phyloP scores from a whole-genome alignment of 2,113 vertebrate species.

The Sakesphorus luctuosus region DNA sequence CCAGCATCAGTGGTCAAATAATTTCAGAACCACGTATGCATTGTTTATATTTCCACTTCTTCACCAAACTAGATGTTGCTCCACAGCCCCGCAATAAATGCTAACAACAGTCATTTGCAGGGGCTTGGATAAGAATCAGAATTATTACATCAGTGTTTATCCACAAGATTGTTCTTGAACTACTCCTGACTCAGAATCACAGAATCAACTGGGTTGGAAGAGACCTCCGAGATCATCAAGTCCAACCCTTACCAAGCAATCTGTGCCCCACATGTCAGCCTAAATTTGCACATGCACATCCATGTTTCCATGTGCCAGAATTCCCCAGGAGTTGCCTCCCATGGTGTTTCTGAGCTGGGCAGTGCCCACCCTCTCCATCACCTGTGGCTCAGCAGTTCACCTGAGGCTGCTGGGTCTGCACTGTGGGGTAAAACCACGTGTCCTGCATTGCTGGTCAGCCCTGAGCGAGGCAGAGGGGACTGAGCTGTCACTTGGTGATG shows the following conservation, averaged over 20 bases:
- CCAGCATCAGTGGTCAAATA: background rate
- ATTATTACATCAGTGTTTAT: background rate
- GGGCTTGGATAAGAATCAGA: background rate
- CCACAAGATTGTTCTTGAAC: constrained; percentile 5
- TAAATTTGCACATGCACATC: background rate
- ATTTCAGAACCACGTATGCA: background rate
- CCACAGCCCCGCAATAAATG: background rate
- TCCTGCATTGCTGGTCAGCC: background rate
- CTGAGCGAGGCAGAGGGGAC: background rate
- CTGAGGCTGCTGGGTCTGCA: background rate
- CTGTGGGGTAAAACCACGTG: background rate
- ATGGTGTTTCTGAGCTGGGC: fast-evolving
- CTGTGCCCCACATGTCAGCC: background rate
- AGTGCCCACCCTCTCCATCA: background rate
- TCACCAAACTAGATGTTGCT: background rate
- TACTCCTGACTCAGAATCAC: background rate
- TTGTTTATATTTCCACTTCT: background rate
- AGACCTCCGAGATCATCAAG: no score
- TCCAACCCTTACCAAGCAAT: background rate
- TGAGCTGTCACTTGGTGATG: background rate
- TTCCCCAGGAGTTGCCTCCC: background rate
- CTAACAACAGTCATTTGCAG: background rate
- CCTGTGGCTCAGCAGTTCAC: background rate
- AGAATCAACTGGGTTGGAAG: no score
- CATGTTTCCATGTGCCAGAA: background rate